phyloP scores from a whole-genome alignment of 1,140 invertebrate species.

The Drosophila neocordata region DNA sequence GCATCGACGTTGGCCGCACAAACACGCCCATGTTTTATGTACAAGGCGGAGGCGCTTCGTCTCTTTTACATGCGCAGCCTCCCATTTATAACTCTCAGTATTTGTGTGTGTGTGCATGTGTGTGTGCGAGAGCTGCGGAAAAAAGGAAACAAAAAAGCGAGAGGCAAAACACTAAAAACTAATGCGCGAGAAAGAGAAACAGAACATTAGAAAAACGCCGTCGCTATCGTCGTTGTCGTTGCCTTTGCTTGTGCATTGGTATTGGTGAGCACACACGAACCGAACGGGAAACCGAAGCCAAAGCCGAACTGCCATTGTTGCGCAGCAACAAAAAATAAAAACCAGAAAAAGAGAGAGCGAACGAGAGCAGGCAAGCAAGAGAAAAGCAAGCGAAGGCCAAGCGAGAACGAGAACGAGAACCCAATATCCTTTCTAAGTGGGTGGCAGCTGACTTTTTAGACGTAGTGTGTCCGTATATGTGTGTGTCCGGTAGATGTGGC shows the following conservation, averaged over 20 bases:
- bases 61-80: constrained; percentile 51
- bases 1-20: constrained; percentile 59
- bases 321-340: constrained; percentile 30
- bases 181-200: constrained; percentile 82
- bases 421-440: constrained; percentile 30
- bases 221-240: neutral
- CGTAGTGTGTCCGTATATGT: constrained; percentile 31
- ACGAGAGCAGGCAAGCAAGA: constrained; percentile 28
- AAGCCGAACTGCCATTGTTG: constrained; percentile 47
- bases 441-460: constrained; percentile 34
- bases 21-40: constrained; percentile 81
- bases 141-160: constrained; percentile 82
- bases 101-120: constrained; percentile 16
- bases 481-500: neutral
- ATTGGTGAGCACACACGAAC: constrained; percentile 54
- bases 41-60: constrained; percentile 54
- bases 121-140: constrained; percentile 39
- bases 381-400: constrained; percentile 22
- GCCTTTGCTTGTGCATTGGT: constrained; percentile 8
- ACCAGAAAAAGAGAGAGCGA: constrained; percentile 43
- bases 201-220: constrained; percentile 73
- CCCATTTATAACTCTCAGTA: constrained; percentile 19
- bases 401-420: constrained; percentile 33
- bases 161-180: constrained; percentile 82
- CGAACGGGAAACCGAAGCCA: neutral